These are phyloP conservation scores for Lottia scabra DNA, from an alignment of 2,888 invertebrate species.

Conservation along the genomic window DNA sequence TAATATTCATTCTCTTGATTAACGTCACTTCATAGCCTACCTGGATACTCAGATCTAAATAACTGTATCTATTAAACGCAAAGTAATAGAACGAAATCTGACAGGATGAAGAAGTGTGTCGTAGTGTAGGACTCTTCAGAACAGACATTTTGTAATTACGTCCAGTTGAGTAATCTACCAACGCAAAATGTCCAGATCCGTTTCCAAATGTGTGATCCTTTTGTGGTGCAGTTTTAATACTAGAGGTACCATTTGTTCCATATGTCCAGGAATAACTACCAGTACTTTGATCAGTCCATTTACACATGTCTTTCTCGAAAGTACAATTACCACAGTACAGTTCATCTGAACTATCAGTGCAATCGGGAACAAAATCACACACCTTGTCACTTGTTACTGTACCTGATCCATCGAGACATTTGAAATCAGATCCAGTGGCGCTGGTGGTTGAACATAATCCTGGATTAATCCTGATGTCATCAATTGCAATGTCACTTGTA, in stretches of 20 bases:
- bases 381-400: constrained; percentile 38
- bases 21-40: constrained; percentile 11
- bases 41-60: constrained; percentile 21
- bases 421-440: constrained; percentile 29
- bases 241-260: constrained; percentile 43
- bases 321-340: constrained; percentile 57
- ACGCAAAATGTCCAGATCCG: constrained; percentile 74
- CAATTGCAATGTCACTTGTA: constrained; percentile 55
- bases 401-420: constrained; percentile 29
- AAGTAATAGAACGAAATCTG: constrained; percentile 70
- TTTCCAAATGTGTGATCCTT: constrained; percentile 54
- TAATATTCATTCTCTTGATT: not conserved
- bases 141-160: constrained; percentile 33
- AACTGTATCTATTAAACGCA: not conserved
- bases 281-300: constrained; percentile 46
- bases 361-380: constrained; percentile 58
- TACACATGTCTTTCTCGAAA: constrained; percentile 51
- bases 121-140: constrained; percentile 44
- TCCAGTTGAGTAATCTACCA: constrained; percentile 77
- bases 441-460: constrained; percentile 44
- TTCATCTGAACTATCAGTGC: constrained; percentile 54
- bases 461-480: constrained; percentile 45
- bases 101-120: constrained; percentile 83
- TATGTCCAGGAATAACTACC: constrained; percentile 52
- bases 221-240: constrained; percentile 45